Conservation (phyloP, 1,140 invertebrate genomes). For the Monochamus saltuarius region DNA sequence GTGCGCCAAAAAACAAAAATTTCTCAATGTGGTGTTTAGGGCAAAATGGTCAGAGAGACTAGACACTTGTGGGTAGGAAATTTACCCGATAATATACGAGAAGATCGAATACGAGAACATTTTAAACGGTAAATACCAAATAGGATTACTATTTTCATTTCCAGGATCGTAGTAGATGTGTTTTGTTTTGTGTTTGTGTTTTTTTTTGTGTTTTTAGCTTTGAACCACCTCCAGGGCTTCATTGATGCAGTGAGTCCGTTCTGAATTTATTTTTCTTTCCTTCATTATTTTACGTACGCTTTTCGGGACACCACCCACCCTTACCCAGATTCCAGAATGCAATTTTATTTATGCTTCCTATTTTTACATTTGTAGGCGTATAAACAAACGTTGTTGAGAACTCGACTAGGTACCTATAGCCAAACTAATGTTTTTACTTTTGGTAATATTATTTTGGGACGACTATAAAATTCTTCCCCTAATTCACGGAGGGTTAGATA, state of each 20-base stretch:
- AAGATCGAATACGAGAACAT: constrained; percentile 93
- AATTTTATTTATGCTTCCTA: background rate
- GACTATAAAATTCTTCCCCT: too few relatives aligned
- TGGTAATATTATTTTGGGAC: too few relatives aligned
- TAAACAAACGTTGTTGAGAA: too few relatives aligned
- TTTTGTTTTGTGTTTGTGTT: constrained; percentile 2
- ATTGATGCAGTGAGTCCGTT: constrained; percentile 5
- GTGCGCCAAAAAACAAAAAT: constrained; percentile 57
- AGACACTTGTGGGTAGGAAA: constrained; percentile 99
- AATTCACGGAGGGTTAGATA: too few relatives aligned
- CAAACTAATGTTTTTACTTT: too few relatives aligned
- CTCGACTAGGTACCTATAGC: too few relatives aligned
- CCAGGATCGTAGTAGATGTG: background rate
- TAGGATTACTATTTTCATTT: constrained; percentile 6
- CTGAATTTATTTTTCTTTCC: background rate
- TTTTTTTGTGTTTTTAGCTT: constrained; percentile 3
- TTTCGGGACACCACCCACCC: constrained; percentile 1
- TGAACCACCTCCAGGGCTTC: background rate
- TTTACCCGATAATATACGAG: constrained; percentile 97
- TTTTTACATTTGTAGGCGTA: background rate
- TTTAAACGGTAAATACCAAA: constrained; percentile 84
- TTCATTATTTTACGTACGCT: too few relatives aligned
- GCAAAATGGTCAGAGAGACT: constrained; percentile 99
- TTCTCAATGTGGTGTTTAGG: constrained; percentile 70
- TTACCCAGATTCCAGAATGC: background rate